Evolutionary conservation across 2,113 vertebrate species (phyloP).

Genomic region (Blennius ocellaris): DNA sequence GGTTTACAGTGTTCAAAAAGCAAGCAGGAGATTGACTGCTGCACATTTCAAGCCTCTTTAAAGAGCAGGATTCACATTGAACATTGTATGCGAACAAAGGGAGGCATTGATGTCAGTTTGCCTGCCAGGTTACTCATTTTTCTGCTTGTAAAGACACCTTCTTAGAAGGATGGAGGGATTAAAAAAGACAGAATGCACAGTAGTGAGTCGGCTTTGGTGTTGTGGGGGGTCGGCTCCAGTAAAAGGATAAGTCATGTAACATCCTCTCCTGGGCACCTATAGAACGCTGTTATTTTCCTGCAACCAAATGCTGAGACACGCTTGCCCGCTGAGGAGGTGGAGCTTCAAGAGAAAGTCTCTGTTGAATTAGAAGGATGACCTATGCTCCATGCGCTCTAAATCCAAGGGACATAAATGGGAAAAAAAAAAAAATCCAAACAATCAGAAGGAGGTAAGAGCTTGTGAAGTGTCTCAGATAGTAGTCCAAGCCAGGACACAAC

Average conservation of each 20-base stretch:
- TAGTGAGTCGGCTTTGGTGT: not conserved
- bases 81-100: conserved; percentile 1
- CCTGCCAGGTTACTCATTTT: conserved; percentile 1
- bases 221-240: not conserved
- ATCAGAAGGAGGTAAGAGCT: not conserved
- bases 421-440: conserved; percentile 28
- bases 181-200: not conserved
- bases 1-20: not conserved
- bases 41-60: not conserved
- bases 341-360: conserved; percentile 12
- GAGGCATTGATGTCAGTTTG: not conserved
- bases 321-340: conserved; percentile 20
- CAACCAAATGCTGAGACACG: conserved; percentile 9
- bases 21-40: not conserved
- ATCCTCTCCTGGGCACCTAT: conserved; percentile 1
- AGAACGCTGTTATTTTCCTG: not conserved
- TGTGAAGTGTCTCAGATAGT: not conserved
- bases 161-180: not conserved
- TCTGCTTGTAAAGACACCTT: not conserved
- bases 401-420: not conserved
- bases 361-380: conserved; percentile 1
- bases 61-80: not conserved
- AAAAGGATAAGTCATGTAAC: conserved; percentile 10
- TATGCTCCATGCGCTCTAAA: conserved; percentile 3
- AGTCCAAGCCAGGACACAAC: conserved; percentile 5